These are phyloP conservation scores for Pasiphila rectangulata DNA, from an alignment of 2,888 invertebrate genomes.

Conservation along the genomic window DNA sequence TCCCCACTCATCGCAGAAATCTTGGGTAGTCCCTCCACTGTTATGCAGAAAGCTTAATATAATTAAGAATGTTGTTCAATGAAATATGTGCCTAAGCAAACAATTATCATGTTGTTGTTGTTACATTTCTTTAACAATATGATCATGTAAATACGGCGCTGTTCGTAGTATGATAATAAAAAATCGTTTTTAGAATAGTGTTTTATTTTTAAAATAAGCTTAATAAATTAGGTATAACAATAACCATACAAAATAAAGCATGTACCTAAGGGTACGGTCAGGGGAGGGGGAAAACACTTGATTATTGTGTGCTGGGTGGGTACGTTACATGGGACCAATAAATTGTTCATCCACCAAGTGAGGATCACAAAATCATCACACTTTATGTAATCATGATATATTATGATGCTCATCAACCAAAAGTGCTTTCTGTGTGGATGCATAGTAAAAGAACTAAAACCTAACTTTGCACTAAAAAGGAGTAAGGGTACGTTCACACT, in stretches of 20 bases:
- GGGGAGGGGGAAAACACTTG: too few relatives aligned
- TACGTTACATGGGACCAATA: too few relatives aligned
- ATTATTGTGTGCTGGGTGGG: too few relatives aligned
- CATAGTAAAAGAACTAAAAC: too few relatives aligned
- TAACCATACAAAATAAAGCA: conserved; percentile 10
- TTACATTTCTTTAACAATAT: conserved; percentile 81
- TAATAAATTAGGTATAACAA: conserved; percentile 4
- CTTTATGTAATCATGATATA: too few relatives aligned
- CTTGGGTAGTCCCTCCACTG: conserved; percentile 36
- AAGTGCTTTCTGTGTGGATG: too few relatives aligned
- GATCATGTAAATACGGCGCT: conserved; percentile 79
- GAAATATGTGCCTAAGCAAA: conserved; percentile 75
- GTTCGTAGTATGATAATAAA: conserved; percentile 79
- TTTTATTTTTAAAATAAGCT: conserved; percentile 49
- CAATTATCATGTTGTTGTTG: conserved; percentile 70
- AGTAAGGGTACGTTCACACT: too few relatives aligned
- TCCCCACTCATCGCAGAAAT: conserved; percentile 17
- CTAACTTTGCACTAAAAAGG: too few relatives aligned
- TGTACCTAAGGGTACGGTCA: conserved; percentile 17
- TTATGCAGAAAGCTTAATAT: conserved; percentile 41
- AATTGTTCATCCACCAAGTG: too few relatives aligned
- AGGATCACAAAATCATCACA: too few relatives aligned
- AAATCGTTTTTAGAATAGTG: conserved; percentile 68
- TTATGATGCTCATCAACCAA: too few relatives aligned
- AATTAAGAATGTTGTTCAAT: conserved; percentile 62